Conservation (phyloP, 2,888 invertebrate genomes). For the Eulithis testata region DNA sequence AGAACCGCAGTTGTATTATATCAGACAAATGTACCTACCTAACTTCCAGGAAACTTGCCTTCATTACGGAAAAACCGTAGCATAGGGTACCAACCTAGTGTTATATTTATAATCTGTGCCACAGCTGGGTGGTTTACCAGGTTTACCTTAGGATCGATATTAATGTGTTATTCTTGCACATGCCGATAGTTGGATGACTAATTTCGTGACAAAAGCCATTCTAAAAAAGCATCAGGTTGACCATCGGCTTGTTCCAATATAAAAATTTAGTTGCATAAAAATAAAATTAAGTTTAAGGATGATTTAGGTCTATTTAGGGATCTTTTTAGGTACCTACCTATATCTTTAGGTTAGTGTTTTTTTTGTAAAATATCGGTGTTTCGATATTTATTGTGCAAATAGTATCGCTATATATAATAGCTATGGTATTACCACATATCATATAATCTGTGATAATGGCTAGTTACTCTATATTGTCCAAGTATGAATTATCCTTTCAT, state of each 20-base stretch:
- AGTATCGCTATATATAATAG: neutral
- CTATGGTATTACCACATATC: no score
- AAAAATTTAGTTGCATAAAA: no score
- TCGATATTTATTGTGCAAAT: neutral
- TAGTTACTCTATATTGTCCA: conserved; percentile 32
- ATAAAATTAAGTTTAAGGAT: neutral
- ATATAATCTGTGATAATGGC: neutral
- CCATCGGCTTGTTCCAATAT: no score
- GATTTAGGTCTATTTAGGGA: no score
- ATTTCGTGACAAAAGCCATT: neutral
- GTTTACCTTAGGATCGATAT: conserved; percentile 8
- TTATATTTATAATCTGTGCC: neutral
- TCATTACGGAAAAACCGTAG: conserved; percentile 3
- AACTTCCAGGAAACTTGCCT: conserved; percentile 1
- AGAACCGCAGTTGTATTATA: conserved; percentile 4
- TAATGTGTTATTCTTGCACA: conserved; percentile 7
- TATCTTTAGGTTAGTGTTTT: no score
- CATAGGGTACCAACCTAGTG: neutral
- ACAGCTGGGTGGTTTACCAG: neutral
- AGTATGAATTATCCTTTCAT: conserved; percentile 41
- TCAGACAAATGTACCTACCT: neutral
- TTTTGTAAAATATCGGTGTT: no score
- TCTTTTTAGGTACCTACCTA: no score
- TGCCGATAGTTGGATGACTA: neutral
- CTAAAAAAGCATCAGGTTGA: neutral